Evolutionary conservation across 2,797 vertebrate species (phyloP), one percentile per base, ranked within the genome.

Genomic region (Pipistrellus kuhlii): DNA sequence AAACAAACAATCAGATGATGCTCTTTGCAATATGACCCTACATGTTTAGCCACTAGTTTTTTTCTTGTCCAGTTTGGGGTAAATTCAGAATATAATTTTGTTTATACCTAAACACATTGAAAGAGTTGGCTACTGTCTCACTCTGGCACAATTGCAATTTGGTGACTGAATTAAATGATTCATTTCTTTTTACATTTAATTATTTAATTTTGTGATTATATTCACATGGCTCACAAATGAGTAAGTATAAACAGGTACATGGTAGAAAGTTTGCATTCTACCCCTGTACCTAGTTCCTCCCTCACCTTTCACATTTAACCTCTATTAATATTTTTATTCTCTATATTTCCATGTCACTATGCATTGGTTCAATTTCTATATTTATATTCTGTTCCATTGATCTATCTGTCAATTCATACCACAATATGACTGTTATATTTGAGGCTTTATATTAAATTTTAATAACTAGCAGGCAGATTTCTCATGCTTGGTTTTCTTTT

Each of bases 371-470:
- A 72, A 7, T 86, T 86, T 82, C 69, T 82, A 11, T 17, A 84
- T 81, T 88, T 75, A 51, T 48, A 17, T 86, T 91, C 21, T 83
- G 32, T 62, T 91, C 44, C 68, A 88, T 66, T 85, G n/a, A 81
- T 76, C 51, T 76, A 4, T 86, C 53, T 80, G 53, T 78, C 57
- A 85, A 15, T 85, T 93, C 35, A 48, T 76, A 21, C 20, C 44
- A 68, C 59, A 53, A 75, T 17, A 55, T 0, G 44, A 59, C 17
- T 80, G 13, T 87, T 88, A 78, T 84, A 90, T 78, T 84, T 62
- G 44, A 71, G 41, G 20, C 5, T 90, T 93, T 68, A 69, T 69
- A 62, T 93, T 96, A 90, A 72, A 59, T 75, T 90, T 93, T 94
- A 84, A 93, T 88, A 87, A 21, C 4, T 64, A 71, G 9, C 73